Conservation (phyloP, 2,113 vertebrate genomes). For the Verasper variegatus region DNA sequence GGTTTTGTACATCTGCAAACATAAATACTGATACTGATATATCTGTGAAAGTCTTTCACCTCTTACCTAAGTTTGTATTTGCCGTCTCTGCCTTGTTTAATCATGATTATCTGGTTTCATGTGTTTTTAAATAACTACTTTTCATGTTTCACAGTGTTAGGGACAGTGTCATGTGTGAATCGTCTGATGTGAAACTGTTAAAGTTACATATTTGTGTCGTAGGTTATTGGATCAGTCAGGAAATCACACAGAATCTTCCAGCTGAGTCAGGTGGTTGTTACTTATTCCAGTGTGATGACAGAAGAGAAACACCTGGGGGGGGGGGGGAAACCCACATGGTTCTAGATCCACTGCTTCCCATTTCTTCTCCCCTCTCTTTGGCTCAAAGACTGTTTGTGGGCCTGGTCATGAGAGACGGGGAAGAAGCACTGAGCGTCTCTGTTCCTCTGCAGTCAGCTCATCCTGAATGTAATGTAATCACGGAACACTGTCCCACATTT, state of each 20-base stretch:
- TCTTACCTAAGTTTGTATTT: too few species aligned
- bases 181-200: not conserved
- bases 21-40: too few species aligned
- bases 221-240: constrained; percentile 12
- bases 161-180: too few species aligned
- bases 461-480: constrained; percentile 8
- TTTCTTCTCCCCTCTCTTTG: not conserved
- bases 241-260: constrained; percentile 13
- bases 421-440: constrained; percentile 6
- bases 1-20: too few species aligned
- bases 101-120: not conserved
- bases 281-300: constrained; percentile 25
- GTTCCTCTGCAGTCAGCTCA: not conserved
- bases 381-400: constrained; percentile 21
- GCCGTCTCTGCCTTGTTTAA: too few species aligned
- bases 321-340: not conserved
- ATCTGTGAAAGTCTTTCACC: too few species aligned
- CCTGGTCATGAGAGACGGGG: constrained; percentile 38
- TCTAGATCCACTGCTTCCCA: constrained; percentile 22
- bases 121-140: not conserved
- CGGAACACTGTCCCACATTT: not conserved
- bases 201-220: not conserved
- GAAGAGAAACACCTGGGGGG: not conserved
- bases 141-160: too few species aligned
- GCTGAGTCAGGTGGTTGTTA: not conserved